A percentile compares a stretch with the other conserved stretches of the same genome.
These are phyloP conservation scores for Subanguina moxae DNA, from an alignment of 1,140 invertebrate genomes.

Conservation along the genomic window DNA sequence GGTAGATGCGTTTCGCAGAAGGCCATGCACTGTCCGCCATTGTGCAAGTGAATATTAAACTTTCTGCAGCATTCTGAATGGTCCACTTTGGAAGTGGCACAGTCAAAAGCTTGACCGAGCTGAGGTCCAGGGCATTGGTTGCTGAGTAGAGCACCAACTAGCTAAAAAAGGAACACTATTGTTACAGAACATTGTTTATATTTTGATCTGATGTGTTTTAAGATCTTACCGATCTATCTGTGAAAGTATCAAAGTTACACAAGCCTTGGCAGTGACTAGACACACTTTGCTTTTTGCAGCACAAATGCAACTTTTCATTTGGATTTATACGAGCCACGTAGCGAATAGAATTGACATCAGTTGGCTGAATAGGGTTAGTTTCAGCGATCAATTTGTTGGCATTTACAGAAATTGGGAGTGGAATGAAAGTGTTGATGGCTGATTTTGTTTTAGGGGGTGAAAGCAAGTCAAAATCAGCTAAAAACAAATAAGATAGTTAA, in stretches of 20 bases:
- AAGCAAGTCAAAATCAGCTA: slow-evolving; percentile 37
- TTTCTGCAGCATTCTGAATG: slow-evolving; percentile 41
- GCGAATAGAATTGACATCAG: slow-evolving; percentile 11
- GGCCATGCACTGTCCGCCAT: slow-evolving; percentile 46
- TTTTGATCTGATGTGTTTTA: background rate
- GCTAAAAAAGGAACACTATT: slow-evolving; percentile 21
- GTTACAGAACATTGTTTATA: no score
- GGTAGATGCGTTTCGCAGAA: slow-evolving; percentile 41
- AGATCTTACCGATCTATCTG: slow-evolving; percentile 40
- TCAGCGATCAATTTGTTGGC: background rate
- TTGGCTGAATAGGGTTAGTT: background rate
- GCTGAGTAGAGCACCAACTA: slow-evolving; percentile 31
- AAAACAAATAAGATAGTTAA: background rate
- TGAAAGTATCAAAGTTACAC: slow-evolving; percentile 48
- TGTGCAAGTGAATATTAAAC: slow-evolving; percentile 32
- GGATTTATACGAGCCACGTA: slow-evolving; percentile 10
- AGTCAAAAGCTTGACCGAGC: slow-evolving; percentile 47
- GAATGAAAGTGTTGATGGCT: background rate
- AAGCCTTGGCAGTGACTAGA: slow-evolving; percentile 29
- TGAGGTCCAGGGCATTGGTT: slow-evolving; percentile 44
- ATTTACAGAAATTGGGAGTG: background rate
- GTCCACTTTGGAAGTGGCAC: slow-evolving; percentile 40
- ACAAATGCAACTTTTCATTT: slow-evolving; percentile 41
- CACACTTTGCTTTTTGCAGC: slow-evolving; percentile 43
- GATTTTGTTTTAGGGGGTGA: slow-evolving; percentile 5